Conservation (phyloP, 2,888 invertebrate species). For the Agrotis ipsilon region DNA sequence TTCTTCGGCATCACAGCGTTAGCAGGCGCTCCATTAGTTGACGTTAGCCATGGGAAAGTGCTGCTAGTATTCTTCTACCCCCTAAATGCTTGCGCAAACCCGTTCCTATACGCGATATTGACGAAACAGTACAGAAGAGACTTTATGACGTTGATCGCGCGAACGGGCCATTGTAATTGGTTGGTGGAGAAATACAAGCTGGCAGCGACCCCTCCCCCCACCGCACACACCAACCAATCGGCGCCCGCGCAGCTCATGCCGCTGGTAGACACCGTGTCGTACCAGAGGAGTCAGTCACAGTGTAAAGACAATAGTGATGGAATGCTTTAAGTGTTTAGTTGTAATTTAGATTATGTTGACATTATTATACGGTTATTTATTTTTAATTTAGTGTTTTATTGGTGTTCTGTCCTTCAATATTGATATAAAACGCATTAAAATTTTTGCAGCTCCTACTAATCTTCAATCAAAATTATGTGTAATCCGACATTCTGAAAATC, state of each 20-base stretch:
- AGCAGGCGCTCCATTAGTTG: constrained; percentile 95
- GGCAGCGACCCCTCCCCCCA: constrained; percentile 84
- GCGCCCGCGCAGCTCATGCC: constrained; percentile 81
- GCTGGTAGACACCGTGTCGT: constrained; percentile 76
- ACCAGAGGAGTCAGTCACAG: constrained; percentile 79
- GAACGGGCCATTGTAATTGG: constrained; percentile 90
- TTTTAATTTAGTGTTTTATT: constrained; percentile 70
- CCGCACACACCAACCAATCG: constrained; percentile 85
- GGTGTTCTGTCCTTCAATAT: neutral
- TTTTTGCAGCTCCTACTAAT: no score
- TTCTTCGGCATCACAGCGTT: constrained; percentile 97
- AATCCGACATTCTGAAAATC: neutral
- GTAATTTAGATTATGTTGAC: constrained; percentile 68
- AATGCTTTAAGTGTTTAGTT: constrained; percentile 75
- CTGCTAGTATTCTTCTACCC: constrained; percentile 97
- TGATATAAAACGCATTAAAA: neutral
- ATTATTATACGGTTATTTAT: constrained; percentile 84
- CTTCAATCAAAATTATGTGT: neutral
- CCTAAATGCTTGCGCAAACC: constrained; percentile 97
- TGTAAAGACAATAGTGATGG: constrained; percentile 82
- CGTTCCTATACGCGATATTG: constrained; percentile 97
- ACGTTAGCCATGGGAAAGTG: constrained; percentile 95
- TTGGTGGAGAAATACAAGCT: constrained; percentile 83
- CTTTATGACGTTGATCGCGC: constrained; percentile 92
- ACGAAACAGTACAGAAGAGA: constrained; percentile 97